phyloP scores from a whole-genome alignment of 2,797 vertebrate genomes.

The Sebastes reedi region DNA sequence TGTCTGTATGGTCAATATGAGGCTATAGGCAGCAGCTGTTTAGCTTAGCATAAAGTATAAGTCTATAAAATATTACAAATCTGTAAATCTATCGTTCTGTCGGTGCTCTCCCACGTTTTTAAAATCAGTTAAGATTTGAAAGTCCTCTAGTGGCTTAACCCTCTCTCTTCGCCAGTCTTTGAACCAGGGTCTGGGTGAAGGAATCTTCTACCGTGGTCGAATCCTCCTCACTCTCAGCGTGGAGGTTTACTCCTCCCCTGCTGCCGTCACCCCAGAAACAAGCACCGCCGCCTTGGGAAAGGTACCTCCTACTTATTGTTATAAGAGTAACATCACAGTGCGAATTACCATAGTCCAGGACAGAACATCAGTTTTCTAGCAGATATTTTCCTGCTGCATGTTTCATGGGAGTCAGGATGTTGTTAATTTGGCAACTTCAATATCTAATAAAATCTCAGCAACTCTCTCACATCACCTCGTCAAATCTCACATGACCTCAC shows the following conservation, averaged over 20 bases:
- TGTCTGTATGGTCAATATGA: too few relatives aligned
- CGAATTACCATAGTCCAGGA: not conserved
- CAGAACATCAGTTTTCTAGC: not conserved
- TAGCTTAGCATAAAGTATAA: not conserved
- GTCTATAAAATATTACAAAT: not conserved
- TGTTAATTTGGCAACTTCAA: not conserved
- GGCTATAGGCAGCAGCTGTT: not conserved
- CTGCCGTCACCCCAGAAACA: conserved; percentile 64
- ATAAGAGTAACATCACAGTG: not conserved
- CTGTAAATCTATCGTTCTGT: not conserved
- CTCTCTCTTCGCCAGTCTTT: conserved; percentile 70
- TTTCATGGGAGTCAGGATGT: not conserved
- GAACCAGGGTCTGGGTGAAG: conserved; percentile 90
- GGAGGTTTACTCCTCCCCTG: conserved; percentile 85
- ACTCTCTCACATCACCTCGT: not conserved
- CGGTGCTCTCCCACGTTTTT: not conserved
- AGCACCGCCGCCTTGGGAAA: conserved; percentile 57
- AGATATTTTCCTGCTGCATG: not conserved
- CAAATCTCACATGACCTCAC: not conserved
- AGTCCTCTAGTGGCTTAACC: not conserved
- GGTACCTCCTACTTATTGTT: conserved; percentile 29
- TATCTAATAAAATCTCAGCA: not conserved
- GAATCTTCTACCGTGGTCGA: conserved; percentile 91
- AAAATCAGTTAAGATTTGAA: not conserved
- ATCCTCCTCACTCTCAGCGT: conserved; percentile 86